Evolutionary conservation across 2,888 invertebrate genomes (phyloP).

Genomic region (Poecilobothrus nobilitatus): DNA sequence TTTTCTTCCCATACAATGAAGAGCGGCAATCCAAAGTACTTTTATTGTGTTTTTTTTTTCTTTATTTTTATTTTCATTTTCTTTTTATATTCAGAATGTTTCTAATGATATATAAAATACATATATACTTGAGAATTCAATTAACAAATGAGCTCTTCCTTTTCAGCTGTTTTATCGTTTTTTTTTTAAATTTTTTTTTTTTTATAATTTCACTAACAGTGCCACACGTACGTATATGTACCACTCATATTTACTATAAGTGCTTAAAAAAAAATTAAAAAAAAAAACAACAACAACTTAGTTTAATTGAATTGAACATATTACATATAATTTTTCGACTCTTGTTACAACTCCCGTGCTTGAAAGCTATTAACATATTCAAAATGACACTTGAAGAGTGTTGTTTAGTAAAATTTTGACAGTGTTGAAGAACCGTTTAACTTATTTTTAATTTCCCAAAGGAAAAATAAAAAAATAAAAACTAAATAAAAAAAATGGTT

Average conservation of each 20-base stretch:
- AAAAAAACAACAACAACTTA: background rate
- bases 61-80: background rate
- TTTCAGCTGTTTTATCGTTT: conserved; percentile 7
- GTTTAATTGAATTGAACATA: background rate
- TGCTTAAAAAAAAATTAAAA: background rate
- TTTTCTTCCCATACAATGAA: background rate
- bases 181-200: background rate
- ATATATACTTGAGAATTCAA: background rate
- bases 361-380: conserved; percentile 4
- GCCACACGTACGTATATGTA: background rate
- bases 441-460: background rate
- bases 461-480: background rate
- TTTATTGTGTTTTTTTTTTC: background rate
- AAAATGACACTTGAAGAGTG: conserved; percentile 1
- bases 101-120: background rate
- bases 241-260: background rate
- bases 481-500: no score
- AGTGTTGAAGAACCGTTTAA: background rate
- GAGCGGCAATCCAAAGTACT: background rate
- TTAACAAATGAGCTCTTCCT: conserved; percentile 11
- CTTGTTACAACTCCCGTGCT: conserved; percentile 1
- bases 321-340: background rate
- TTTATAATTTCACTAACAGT: background rate
- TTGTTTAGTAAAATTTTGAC: conserved; percentile 1
- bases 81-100: no score